Percentiles rank a stretch among this genome's conserved stretches.
Evolutionary conservation across 1,140 invertebrate species (phyloP).

Genomic region (Stegodyphus dumicola): DNA sequence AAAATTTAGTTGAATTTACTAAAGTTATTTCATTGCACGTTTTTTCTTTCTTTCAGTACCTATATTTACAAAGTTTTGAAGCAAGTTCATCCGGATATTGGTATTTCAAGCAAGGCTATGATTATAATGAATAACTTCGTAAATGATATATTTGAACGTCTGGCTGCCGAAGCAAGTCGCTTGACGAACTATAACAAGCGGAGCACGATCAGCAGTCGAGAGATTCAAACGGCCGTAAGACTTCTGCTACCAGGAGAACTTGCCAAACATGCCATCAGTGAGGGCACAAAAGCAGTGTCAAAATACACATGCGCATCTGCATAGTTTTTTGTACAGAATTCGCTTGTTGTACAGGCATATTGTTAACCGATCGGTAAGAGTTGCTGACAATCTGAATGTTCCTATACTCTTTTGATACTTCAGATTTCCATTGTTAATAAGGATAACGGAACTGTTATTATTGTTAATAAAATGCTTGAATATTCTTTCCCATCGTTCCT

Average conservation of each 20-base stretch:
- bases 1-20: too few relatives aligned
- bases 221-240: conserved; percentile 69
- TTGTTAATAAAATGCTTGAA: too few relatives aligned
- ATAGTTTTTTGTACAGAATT: too few relatives aligned
- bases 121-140: conserved; percentile 72
- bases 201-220: conserved; percentile 68
- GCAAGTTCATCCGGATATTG: conserved; percentile 71
- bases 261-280: conserved; percentile 70
- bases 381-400: too few relatives aligned
- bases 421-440: too few relatives aligned
- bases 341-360: too few relatives aligned
- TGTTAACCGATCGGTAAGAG: too few relatives aligned
- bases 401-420: too few relatives aligned
- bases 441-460: too few relatives aligned
- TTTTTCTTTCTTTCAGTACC: conserved; percentile 68
- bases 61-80: conserved; percentile 67
- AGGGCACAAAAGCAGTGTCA: conserved; percentile 71
- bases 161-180: conserved; percentile 67
- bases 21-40: background rate
- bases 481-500: too few relatives aligned
- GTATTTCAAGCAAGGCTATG: conserved; percentile 72
- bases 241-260: conserved; percentile 69
- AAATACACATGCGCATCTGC: conserved; percentile 67
- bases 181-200: conserved; percentile 67
- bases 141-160: conserved; percentile 68